Evolutionary conservation across 2,888 invertebrate genomes (phyloP).

Genomic region (Physocephala rufipes): DNA sequence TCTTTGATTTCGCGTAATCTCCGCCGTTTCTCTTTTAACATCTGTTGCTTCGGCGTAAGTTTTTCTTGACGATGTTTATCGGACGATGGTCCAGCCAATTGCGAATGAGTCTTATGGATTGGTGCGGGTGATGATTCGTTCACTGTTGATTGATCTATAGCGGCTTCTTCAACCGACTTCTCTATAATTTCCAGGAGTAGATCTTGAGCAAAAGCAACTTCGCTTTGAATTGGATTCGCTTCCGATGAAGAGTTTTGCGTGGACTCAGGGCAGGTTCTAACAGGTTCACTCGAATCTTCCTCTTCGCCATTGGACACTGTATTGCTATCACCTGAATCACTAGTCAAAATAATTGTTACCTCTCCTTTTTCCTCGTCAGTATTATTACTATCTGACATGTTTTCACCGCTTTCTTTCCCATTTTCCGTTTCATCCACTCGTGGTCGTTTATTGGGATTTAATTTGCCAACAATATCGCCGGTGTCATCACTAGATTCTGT

Average conservation of each 20-base stretch:
- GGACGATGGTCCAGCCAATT: background rate
- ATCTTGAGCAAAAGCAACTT: background rate
- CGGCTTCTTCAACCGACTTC: background rate
- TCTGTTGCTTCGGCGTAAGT: conserved; percentile 58
- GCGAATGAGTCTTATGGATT: no score
- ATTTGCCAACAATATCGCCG: conserved; percentile 46
- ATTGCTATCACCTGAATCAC: no score
- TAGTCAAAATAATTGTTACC: background rate
- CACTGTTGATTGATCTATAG: background rate
- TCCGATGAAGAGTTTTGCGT: no score
- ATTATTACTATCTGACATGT: conserved; percentile 19
- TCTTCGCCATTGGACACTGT: no score
- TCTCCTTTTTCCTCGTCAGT: conserved; percentile 17
- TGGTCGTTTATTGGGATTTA: conserved; percentile 54
- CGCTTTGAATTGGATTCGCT: no score
- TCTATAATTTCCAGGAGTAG: background rate
- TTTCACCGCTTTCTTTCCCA: background rate
- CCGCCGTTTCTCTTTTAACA: conserved; percentile 54
- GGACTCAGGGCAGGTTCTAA: no score
- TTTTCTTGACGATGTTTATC: background rate
- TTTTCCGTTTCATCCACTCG: conserved; percentile 44
- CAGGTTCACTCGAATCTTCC: no score
- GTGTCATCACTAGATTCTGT: conserved; percentile 56
- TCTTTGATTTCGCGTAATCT: conserved; percentile 62
- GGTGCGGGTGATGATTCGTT: background rate